Evolutionary conservation across 2,888 invertebrate species (phyloP).

Genomic region (Lissocephala sabroskyi): DNA sequence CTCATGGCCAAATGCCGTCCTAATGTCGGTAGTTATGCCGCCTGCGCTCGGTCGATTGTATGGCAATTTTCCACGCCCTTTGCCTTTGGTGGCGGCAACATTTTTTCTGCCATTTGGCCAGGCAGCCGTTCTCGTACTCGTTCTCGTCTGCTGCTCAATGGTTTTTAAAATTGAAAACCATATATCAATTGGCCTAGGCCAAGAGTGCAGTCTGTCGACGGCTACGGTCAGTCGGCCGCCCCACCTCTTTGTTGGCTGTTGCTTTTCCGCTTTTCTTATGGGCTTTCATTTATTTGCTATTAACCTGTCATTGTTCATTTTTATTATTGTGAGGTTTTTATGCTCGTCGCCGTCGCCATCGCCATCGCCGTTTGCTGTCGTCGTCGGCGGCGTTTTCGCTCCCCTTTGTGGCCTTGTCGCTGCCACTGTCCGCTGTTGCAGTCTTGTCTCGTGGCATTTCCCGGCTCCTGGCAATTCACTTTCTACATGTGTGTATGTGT

Average conservation of each 20-base stretch:
- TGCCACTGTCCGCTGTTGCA: constrained; percentile 32
- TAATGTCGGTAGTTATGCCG: too few relatives aligned
- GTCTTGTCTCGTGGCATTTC: constrained; percentile 53
- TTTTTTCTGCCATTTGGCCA: constrained; percentile 18
- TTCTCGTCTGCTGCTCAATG: constrained; percentile 41
- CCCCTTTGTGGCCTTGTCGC: constrained; percentile 7
- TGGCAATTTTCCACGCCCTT: constrained; percentile 11
- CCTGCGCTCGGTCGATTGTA: too few relatives aligned
- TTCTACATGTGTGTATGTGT: constrained; percentile 24
- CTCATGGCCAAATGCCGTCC: too few relatives aligned
- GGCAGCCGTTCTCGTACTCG: constrained; percentile 11
- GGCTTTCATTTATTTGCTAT: constrained; percentile 70
- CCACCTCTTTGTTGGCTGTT: constrained; percentile 7
- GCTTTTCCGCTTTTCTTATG: constrained; percentile 47
- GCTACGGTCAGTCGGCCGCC: not conserved
- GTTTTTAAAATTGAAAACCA: constrained; percentile 67
- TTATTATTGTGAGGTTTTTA: constrained; percentile 59
- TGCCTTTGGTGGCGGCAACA: too few relatives aligned
- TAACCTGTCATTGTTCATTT: constrained; percentile 72
- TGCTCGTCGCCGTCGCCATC: too few relatives aligned
- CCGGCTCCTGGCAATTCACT: constrained; percentile 45
- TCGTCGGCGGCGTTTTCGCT: not conserved
- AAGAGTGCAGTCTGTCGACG: constrained; percentile 22
- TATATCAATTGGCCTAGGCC: constrained; percentile 67
- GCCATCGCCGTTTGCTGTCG: constrained; percentile 19